These are phyloP conservation scores for Jacana jacana DNA, from an alignment of 2,113 vertebrate species.

Conservation along the genomic window DNA sequence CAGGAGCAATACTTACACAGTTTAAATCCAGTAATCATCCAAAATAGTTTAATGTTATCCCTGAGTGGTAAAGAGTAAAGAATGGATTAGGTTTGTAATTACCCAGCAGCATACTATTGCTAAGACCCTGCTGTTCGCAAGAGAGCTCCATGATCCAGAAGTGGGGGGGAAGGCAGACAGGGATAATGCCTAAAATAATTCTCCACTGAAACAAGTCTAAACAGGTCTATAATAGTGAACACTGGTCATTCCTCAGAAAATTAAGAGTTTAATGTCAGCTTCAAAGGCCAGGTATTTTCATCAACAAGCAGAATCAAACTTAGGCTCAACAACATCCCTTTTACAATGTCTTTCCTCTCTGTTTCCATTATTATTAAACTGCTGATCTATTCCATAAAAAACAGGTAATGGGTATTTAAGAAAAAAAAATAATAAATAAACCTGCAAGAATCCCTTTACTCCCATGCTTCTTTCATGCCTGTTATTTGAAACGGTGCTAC, in stretches of 20 bases:
- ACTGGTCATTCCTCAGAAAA: background rate
- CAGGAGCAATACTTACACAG: background rate
- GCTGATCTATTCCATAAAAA: background rate
- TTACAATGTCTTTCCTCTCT: background rate
- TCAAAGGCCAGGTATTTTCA: background rate
- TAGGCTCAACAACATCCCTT: background rate
- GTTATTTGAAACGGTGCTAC: background rate
- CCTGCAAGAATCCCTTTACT: background rate
- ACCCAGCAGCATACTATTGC: background rate
- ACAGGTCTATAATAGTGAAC: background rate
- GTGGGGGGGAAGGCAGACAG: background rate
- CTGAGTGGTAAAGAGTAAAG: background rate
- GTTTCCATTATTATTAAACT: background rate
- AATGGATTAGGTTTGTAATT: background rate
- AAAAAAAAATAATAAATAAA: background rate
- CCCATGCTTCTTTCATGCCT: background rate
- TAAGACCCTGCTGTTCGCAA: background rate
- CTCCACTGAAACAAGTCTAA: background rate
- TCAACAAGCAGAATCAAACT: background rate
- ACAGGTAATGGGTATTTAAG: background rate
- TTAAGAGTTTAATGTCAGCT: background rate
- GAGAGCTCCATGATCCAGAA: background rate
- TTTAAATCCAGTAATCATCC: background rate
- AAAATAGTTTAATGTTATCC: background rate
- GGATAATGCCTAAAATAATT: slow-evolving; percentile 11